A percentile compares a stretch with the other conserved stretches of the same genome.
phyloP scores from a whole-genome alignment of 2,888 invertebrate genomes.

The Diarsia brunnea region DNA sequence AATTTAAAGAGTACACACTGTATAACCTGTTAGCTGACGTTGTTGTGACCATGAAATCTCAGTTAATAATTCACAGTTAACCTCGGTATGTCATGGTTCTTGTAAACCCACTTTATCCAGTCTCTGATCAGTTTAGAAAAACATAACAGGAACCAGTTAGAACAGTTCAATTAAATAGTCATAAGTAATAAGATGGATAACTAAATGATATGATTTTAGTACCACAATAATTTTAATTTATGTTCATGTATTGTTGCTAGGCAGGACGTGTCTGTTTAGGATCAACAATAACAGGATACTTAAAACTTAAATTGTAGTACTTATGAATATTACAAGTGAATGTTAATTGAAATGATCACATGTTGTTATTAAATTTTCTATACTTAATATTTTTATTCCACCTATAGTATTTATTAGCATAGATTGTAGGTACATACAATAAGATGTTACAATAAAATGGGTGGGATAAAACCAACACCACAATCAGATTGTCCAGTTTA shows the following conservation, averaged over 20 bases:
- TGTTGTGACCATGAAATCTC: neutral
- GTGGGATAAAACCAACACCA: neutral
- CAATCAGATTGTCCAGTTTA: neutral
- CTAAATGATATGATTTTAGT: neutral
- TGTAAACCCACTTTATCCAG: neutral
- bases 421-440: neutral
- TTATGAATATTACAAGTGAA: too few species aligned
- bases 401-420: too few species aligned
- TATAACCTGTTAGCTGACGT: neutral
- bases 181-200: neutral
- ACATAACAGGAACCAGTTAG: neutral
- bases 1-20: slow-evolving; percentile 1
- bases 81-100: neutral
- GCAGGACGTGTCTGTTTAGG: neutral
- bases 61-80: neutral
- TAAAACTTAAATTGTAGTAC: neutral
- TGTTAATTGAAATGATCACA: too few species aligned
- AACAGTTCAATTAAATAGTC: neutral
- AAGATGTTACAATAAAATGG: neutral
- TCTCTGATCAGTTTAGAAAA: neutral
- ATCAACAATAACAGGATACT: neutral
- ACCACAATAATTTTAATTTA: neutral
- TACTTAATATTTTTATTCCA: too few species aligned
- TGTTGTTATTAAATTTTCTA: neutral
- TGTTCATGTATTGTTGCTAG: neutral